Percentiles rank a stretch among this genome's conserved stretches.
These are phyloP conservation scores for Masticophis lateralis DNA, from an alignment of 2,797 vertebrate species.

Conservation along the genomic window DNA sequence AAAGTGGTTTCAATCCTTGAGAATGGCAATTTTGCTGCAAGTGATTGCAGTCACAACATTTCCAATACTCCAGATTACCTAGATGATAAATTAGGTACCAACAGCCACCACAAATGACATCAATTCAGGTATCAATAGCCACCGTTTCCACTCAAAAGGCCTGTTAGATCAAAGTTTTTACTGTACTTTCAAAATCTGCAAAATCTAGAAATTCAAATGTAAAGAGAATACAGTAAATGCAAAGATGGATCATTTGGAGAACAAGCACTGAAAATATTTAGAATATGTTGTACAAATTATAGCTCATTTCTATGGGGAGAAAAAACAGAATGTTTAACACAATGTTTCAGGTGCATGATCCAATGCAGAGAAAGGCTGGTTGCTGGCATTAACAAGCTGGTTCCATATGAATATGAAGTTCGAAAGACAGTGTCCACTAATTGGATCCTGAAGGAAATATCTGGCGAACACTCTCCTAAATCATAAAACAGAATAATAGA, in stretches of 20 bases:
- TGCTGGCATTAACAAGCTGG: conserved; percentile 62
- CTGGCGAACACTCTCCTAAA: conserved; percentile 11
- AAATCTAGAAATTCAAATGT: background rate
- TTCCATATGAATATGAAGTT: conserved; percentile 66
- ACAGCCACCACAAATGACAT: background rate
- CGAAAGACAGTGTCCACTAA: conserved; percentile 63
- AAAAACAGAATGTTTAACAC: conserved; percentile 59
- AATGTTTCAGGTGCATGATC: conserved; percentile 61
- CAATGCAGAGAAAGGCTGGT: conserved; percentile 55
- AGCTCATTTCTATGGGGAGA: conserved; percentile 65
- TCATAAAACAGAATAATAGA: background rate
- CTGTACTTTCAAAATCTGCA: background rate
- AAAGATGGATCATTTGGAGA: conserved; percentile 61
- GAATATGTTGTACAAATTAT: conserved; percentile 58
- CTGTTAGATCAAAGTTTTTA: background rate
- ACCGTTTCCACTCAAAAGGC: background rate
- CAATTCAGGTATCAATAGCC: background rate
- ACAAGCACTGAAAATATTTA: conserved; percentile 61
- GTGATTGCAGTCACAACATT: background rate
- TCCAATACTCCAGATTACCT: background rate
- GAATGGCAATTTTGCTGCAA: background rate
- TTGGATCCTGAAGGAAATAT: conserved; percentile 43
- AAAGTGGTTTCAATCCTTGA: background rate
- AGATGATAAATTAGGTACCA: background rate
- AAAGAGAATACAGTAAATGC: conserved; percentile 5